Conservation (phyloP, 1,140 invertebrate species). For the Steinernema khuongi region DNA sequence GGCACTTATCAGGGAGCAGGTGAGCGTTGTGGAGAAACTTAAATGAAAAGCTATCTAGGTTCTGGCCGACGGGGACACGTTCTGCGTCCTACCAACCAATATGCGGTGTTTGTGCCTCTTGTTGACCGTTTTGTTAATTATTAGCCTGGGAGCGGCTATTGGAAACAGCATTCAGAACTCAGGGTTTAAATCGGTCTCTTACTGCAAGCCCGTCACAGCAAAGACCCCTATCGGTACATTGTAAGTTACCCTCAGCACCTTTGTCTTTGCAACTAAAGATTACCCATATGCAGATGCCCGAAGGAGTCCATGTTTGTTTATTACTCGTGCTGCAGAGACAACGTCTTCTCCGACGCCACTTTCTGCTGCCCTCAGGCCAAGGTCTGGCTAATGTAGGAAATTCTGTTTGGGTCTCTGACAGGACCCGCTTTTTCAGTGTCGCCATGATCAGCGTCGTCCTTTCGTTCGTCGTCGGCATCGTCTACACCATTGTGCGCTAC, state of each 20-base stretch:
- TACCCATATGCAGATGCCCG: conserved; percentile 3
- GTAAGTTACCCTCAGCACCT: neutral
- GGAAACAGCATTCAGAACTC: conserved; percentile 21
- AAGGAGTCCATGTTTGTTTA: conserved; percentile 26
- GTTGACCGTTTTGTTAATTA: conserved; percentile 25
- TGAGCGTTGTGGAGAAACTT: neutral
- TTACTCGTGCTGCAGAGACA: conserved; percentile 16
- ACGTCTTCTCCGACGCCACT: neutral
- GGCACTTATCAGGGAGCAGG: neutral
- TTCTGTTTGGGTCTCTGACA: neutral
- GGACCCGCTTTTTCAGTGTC: neutral
- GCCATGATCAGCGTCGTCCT: conserved; percentile 18
- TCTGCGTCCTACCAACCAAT: conserved; percentile 20
- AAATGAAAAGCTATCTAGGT: conserved; percentile 5
- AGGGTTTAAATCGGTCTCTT: conserved; percentile 20
- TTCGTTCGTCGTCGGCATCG: conserved; percentile 20
- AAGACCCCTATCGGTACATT: neutral
- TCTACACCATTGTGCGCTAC: conserved; percentile 24
- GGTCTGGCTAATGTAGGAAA: conserved; percentile 23
- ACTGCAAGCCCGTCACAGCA: conserved; percentile 14
- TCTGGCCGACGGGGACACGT: conserved; percentile 17
- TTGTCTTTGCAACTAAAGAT: neutral
- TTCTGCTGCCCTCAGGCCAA: conserved; percentile 22
- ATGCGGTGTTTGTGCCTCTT: conserved; percentile 22
- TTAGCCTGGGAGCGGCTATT: conserved; percentile 18